These are phyloP conservation scores for Hemiscyllium ocellatum DNA, from an alignment of 2,113 vertebrate genomes.

Conservation along the genomic window DNA sequence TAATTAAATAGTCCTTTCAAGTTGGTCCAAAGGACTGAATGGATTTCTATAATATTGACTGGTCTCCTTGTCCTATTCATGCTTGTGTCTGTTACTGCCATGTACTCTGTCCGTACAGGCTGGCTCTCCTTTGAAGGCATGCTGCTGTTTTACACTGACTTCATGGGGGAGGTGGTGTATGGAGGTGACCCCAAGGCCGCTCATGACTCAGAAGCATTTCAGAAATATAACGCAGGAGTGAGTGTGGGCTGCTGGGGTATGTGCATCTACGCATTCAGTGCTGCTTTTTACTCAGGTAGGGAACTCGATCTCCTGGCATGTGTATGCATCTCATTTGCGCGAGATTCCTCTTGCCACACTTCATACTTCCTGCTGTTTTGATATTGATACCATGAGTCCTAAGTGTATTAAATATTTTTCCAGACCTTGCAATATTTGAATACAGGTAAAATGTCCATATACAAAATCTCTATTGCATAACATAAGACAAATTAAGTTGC, in stretches of 20 bases:
- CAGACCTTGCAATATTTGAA: not conserved
- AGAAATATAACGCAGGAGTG: slow-evolving; percentile 86
- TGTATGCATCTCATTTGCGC: not conserved
- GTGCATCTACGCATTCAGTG: slow-evolving; percentile 97
- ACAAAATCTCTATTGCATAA: not conserved
- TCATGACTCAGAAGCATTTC: slow-evolving; percentile 78
- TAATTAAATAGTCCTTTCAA: not conserved
- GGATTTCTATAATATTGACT: not conserved
- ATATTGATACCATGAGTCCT: not conserved
- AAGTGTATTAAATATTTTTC: not conserved
- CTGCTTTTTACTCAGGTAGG: slow-evolving; percentile 91
- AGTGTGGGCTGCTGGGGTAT: slow-evolving; percentile 98
- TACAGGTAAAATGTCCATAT: not conserved
- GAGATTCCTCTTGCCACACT: not conserved
- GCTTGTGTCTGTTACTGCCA: not conserved
- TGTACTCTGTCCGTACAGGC: slow-evolving; percentile 54
- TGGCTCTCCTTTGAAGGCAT: slow-evolving; percentile 96
- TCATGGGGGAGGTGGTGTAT: slow-evolving; percentile 96
- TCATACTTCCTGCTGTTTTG: not conserved
- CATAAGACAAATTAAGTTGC: not conserved
- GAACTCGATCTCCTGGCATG: not conserved
- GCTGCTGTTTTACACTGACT: slow-evolving; percentile 97
- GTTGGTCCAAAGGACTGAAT: no score
- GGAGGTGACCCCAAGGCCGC: slow-evolving; percentile 86
- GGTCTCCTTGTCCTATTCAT: not conserved